Evolutionary conservation across 2,113 vertebrate genomes (phyloP), one percentile per base, ranked within the genome.

Genomic region (Gadus chalcogrammus): DNA sequence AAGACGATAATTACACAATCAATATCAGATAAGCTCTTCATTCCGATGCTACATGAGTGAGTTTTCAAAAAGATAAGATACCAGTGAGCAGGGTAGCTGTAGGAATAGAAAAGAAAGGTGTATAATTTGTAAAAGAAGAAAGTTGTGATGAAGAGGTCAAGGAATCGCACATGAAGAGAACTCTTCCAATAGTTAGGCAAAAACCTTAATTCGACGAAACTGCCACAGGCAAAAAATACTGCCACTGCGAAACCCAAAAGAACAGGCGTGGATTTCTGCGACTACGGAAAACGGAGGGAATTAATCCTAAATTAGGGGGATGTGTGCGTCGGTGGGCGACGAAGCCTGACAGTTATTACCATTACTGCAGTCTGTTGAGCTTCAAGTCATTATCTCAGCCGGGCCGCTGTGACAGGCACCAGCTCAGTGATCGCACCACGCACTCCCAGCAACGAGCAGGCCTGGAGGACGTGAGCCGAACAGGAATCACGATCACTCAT

Each of bases 241-340:
- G 42, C 42, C 42, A 48, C 12, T 15, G 59, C 38, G 31, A 69
- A n/a, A 69, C 60, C 38, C 31, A 35, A 16, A 9, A 16, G 16
- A 15, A 35, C 24, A 17, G 28, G 63, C 15, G 42, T 48, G 69
- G 55, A 16, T 58, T 58, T 58, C n/a, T 58, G 12, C 42, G 42
- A 8, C 5, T 1, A 58, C 15, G 1, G 20, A 79, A 71, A 76
- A 68, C 65, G 74, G 69, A 59, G 64, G 74, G 72, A 84, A 86
- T 85, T 79, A 88, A 85, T 87, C 84, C 84, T 77, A 83, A 87
- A 88, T 88, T 79, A 88, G 74, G 64, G 69, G 78, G 69, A 85
- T 76, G 82, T 81, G 80, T 75, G 82, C 79, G 69, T 63, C 80
- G 84, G 82, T 78, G 80, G 81, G 81, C 81, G 77, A 88, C 78